Percentiles rank a stretch among this genome's conserved stretches.
Conservation (phyloP, 2,797 vertebrate species). For the Gorsachius magnificus region DNA sequence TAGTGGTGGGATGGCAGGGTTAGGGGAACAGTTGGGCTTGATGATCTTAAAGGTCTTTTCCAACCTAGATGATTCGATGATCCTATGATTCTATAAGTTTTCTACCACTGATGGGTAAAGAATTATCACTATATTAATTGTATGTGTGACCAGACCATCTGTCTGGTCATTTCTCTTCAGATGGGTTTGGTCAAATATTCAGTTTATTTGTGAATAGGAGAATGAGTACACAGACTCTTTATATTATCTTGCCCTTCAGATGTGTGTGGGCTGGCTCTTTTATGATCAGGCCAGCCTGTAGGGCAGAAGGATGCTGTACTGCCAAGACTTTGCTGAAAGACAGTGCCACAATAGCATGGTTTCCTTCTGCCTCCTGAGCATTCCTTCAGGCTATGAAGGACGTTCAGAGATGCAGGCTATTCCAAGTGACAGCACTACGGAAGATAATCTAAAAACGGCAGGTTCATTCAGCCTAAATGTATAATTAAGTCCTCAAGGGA, state of each 20-base stretch:
- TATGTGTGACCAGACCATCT: neutral
- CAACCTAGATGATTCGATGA: no score
- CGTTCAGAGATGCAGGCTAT: fast-evolving
- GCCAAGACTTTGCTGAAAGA: neutral
- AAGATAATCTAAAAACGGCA: neutral
- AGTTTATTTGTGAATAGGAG: neutral
- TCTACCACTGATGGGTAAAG: neutral
- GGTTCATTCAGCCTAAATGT: neutral
- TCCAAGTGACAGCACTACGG: neutral
- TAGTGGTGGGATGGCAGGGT: no score
- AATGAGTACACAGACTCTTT: neutral
- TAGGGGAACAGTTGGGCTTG: no score
- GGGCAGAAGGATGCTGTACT: neutral
- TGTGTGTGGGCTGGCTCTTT: neutral
- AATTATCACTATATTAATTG: neutral
- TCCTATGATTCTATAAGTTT: neutral
- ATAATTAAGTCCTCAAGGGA: neutral
- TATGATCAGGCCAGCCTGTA: neutral
- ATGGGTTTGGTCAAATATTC: neutral
- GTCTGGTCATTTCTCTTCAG: neutral
- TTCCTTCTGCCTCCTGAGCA: neutral
- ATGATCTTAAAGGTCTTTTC: no score
- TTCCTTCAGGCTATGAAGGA: neutral
- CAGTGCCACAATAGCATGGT: fast-evolving
- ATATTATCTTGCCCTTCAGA: neutral